These are phyloP conservation scores for Trochalopteron elliotii DNA, from an alignment of 2,113 vertebrate genomes.

Conservation along the genomic window DNA sequence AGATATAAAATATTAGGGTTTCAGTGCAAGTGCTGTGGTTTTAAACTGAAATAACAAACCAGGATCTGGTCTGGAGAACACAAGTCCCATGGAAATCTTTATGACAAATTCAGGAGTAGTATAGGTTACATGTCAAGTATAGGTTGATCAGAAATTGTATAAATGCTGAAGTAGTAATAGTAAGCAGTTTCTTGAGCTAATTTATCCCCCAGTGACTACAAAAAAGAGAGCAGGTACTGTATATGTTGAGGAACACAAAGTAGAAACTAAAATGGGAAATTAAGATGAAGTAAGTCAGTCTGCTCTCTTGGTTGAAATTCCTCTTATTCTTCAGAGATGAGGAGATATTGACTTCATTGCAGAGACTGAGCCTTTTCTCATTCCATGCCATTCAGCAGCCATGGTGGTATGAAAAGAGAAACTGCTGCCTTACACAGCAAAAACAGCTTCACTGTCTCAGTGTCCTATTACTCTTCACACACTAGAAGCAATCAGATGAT, in stretches of 20 bases:
- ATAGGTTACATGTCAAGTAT: constrained; percentile 16
- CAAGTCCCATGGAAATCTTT: constrained; percentile 13
- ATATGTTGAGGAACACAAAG: background rate
- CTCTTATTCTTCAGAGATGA: background rate
- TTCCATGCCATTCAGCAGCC: background rate
- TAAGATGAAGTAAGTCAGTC: background rate
- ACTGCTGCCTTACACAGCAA: background rate
- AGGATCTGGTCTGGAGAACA: background rate
- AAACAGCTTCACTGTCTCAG: background rate
- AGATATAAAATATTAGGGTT: background rate
- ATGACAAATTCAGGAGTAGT: constrained; percentile 8
- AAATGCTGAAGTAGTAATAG: background rate
- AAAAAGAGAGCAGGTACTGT: background rate
- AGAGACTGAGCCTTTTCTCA: background rate
- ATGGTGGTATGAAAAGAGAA: background rate
- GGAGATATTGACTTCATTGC: background rate
- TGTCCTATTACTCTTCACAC: background rate
- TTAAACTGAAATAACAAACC: background rate
- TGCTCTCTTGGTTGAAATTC: background rate
- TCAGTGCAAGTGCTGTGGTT: background rate
- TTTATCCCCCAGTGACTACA: constrained; percentile 6
- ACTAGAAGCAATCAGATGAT: background rate
- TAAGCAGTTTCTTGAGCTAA: constrained; percentile 17
- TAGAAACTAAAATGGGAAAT: constrained; percentile 1
- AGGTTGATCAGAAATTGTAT: background rate